A percentile compares a stretch with the other conserved stretches of the same genome.
Evolutionary conservation across 2,113 vertebrate species (phyloP).

Genomic region (Phaetusa simplex): DNA sequence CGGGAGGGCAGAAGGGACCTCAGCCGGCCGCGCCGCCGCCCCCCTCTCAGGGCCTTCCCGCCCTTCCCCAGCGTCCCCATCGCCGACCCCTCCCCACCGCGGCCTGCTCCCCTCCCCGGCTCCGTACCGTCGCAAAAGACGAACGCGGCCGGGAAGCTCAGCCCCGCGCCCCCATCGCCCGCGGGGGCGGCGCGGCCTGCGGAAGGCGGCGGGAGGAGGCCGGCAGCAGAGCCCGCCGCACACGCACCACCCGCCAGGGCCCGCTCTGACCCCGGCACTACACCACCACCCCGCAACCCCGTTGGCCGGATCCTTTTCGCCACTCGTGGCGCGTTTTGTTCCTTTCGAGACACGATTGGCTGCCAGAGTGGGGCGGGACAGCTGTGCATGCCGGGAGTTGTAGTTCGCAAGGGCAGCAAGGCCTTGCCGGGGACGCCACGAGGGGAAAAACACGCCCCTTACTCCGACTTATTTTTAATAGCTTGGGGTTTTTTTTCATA

Average conservation of each 20-base stretch:
- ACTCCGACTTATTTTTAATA: accelerated
- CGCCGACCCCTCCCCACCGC: background rate
- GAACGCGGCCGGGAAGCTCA: background rate
- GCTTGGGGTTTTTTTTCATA: background rate
- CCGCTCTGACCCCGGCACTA: background rate
- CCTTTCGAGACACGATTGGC: background rate
- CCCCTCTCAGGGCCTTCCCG: background rate
- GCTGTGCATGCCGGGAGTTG: background rate
- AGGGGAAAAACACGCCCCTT: accelerated
- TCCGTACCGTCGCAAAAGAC: background rate
- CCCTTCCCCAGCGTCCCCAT: background rate
- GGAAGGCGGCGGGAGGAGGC: accelerated
- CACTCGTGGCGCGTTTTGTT: background rate
- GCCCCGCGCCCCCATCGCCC: background rate
- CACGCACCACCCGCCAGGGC: background rate
- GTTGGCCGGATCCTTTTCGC: background rate
- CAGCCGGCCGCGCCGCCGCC: background rate
- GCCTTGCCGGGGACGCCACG: accelerated
- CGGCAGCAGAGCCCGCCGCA: accelerated
- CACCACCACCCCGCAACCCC: background rate
- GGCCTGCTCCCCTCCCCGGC: background rate
- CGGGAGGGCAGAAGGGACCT: too few relatives aligned
- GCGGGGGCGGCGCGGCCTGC: background rate
- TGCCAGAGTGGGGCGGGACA: accelerated
- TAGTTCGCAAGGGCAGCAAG: background rate